A percentile compares a stretch with the other conserved stretches of the same genome.
These are phyloP conservation scores for Parnassius smintheus DNA, from an alignment of 2,888 invertebrate genomes.

Conservation along the genomic window DNA sequence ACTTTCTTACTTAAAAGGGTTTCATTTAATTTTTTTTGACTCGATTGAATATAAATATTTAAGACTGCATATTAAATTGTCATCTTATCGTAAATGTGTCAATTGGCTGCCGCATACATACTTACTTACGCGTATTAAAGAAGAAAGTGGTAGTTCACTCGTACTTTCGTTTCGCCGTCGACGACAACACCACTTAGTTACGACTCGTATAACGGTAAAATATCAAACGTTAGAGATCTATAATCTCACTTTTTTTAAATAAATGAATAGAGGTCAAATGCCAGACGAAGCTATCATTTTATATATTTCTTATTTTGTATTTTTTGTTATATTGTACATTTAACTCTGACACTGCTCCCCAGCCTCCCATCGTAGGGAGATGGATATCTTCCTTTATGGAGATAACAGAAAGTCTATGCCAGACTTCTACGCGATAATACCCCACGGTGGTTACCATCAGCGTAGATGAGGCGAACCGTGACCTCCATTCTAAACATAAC, in stretches of 20 bases:
- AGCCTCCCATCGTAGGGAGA: no score
- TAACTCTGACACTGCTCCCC: no score
- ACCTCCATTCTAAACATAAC: no score
- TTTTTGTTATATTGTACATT: no score
- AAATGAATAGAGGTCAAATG: neutral
- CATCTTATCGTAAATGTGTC: neutral
- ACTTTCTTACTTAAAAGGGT: no score
- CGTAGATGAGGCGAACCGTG: no score
- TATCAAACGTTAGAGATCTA: neutral
- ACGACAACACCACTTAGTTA: neutral
- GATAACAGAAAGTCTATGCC: no score
- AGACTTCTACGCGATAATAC: no score
- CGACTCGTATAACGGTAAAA: neutral
- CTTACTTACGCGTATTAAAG: constrained; percentile 4
- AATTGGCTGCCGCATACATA: constrained; percentile 1
- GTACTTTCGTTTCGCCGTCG: constrained; percentile 9
- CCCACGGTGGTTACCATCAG: no score
- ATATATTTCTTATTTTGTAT: no score
- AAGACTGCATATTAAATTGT: neutral
- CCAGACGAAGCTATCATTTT: no score
- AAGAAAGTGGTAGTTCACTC: constrained; percentile 14
- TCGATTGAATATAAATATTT: neutral
- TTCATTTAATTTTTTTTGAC: neutral
- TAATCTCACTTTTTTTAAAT: neutral
- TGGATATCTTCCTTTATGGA: no score